Conservation (phyloP, 1,140 invertebrate genomes). For the Charaxes varanes region DNA sequence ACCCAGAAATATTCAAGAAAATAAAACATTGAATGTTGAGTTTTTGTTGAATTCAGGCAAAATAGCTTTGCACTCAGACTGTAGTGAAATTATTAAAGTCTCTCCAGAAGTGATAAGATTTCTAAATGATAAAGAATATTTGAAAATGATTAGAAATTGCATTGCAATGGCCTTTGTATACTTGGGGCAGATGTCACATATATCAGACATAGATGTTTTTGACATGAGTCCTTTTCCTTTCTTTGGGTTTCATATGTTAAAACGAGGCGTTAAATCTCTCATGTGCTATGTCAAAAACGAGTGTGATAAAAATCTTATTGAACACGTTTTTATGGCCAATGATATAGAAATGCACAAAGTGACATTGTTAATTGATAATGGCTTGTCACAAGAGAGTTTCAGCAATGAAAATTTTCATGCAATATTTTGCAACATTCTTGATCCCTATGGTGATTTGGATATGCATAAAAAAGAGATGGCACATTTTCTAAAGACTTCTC, state of each 20-base stretch:
- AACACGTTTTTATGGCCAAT: slow-evolving; percentile 50
- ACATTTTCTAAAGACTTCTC: slow-evolving; percentile 29
- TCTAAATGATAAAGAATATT: slow-evolving; percentile 73
- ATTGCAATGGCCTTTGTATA: slow-evolving; percentile 46
- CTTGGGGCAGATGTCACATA: slow-evolving; percentile 41
- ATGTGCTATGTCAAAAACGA: slow-evolving; percentile 49
- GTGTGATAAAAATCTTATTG: slow-evolving; percentile 48
- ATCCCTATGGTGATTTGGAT: slow-evolving; percentile 51
- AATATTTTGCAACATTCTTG: slow-evolving; percentile 46
- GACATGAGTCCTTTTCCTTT: slow-evolving; percentile 70
- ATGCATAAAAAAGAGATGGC: slow-evolving; percentile 30
- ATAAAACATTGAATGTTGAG: slow-evolving; percentile 53
- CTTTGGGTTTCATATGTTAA: slow-evolving; percentile 69
- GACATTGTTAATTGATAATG: slow-evolving; percentile 40
- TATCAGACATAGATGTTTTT: slow-evolving; percentile 38
- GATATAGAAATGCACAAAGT: slow-evolving; percentile 43
- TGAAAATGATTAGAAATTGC: slow-evolving; percentile 47
- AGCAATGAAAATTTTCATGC: slow-evolving; percentile 50
- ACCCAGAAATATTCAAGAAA: slow-evolving; percentile 44
- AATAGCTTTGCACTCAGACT: slow-evolving; percentile 34
- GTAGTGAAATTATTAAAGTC: slow-evolving; percentile 43
- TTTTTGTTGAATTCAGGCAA: slow-evolving; percentile 62
- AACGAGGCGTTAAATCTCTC: slow-evolving; percentile 48
- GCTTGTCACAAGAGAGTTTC: slow-evolving; percentile 34
- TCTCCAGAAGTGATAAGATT: slow-evolving; percentile 70